Base-by-base conservation (phyloP, 2,888 invertebrate species). In the Calliopum simillimum region DNA sequence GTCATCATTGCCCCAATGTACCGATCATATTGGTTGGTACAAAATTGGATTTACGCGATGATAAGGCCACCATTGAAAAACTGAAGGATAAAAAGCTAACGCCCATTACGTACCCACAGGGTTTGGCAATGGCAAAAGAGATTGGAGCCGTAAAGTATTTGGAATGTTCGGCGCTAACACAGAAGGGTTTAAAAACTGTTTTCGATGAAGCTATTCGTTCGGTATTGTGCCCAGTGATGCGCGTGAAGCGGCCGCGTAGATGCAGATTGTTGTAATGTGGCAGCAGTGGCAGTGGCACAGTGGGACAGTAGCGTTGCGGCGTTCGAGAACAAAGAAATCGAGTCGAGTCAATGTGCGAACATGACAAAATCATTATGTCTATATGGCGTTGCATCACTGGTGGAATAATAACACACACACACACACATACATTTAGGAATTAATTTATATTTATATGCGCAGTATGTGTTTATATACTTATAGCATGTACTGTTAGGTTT, bases 201-300 rank as follows among this genome's bases (percentile, higher is more conserved):
- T 84, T 84, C 75, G 84, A 84, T 73, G 85, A 84, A 79, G 84
- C 84, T 73, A 84, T 84, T 23, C 79, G 84, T n/a, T 83, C 85
- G 41, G 84, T 84, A 12, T 75, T 84, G 59, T 84, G 84, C 71
- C 84, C 84, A 43, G 84, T 84, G 63, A 82, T 82, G 76, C 82
- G 81, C 23, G 79, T 78, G 13, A 79, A 77, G 47, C 77, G 77
- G 62, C 77, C 77, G 49, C 80, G 78, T 72, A 81, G 78, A 70
- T 84, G 84, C 72, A 46, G 25, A 44, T 65, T 83, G 61, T 76
- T 83, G 67, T 83, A 81, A 72, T 68, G 14, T 16, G 65, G 63
- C 21, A 58, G n/a, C 19, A 19, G 16, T 19, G 66, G 61, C 66
- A 62, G 56, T 70, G 70, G 47, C n/a, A 59, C 51, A 51, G 33